Percentiles rank a stretch among this genome's conserved stretches.
These are phyloP conservation scores for Lobophora halterata DNA, from an alignment of 2,888 invertebrate species.

Conservation along the genomic window DNA sequence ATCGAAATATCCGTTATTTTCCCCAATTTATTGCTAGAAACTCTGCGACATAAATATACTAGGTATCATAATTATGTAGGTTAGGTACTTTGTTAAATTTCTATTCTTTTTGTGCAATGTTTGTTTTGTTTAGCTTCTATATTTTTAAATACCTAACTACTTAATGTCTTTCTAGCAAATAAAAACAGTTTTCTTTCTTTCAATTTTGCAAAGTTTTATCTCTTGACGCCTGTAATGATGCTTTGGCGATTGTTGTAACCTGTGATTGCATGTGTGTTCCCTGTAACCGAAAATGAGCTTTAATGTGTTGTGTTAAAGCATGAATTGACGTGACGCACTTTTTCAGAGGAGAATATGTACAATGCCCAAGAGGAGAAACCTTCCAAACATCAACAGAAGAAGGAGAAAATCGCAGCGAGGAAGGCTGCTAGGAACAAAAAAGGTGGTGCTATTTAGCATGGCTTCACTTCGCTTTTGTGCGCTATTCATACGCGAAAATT, in stretches of 20 bases:
- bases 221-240: background rate
- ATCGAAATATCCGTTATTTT: no score
- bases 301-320: conserved; percentile 42
- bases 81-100: no score
- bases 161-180: no score
- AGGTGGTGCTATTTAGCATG: conserved; percentile 50
- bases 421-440: conserved; percentile 79
- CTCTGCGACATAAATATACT: no score
- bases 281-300: conserved; percentile 12
- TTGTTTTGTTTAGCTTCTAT: no score
- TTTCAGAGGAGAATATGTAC: conserved; percentile 75
- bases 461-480: conserved; percentile 23
- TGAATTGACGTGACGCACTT: conserved; percentile 46
- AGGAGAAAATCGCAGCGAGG: conserved; percentile 80
- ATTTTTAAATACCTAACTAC: no score
- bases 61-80: no score
- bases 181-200: background rate
- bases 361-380: conserved; percentile 79
- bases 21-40: no score
- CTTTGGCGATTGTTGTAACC: conserved; percentile 2
- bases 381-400: conserved; percentile 84
- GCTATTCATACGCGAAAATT: background rate
- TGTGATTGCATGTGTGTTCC: conserved; percentile 7
- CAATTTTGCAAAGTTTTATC: conserved; percentile 2
- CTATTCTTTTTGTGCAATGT: no score